Evolutionary conservation across 2,888 invertebrate genomes (phyloP).

Genomic region (Synanthedon myopaeformis): DNA sequence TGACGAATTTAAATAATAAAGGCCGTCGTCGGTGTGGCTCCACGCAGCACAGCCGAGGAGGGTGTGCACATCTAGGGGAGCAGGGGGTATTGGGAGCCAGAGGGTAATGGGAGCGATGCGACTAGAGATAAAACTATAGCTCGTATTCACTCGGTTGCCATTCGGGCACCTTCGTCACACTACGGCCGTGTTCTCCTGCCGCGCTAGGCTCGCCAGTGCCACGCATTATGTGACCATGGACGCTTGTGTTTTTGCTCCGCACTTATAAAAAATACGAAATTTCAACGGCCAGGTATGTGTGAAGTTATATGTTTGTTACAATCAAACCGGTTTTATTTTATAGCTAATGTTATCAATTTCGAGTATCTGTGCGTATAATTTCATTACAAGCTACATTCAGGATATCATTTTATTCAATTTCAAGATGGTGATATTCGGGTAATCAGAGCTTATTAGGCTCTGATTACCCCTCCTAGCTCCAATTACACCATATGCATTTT

Average conservation of each 20-base stretch:
- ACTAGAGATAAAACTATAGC: neutral
- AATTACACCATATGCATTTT: conserved; percentile 1
- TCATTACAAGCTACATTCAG: conserved; percentile 7
- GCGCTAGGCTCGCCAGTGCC: conserved; percentile 7
- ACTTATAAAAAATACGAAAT: conserved; percentile 7
- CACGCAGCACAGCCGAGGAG: no score
- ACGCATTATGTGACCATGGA: conserved; percentile 4
- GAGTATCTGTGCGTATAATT: conserved; percentile 7
- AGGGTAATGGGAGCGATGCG: no score
- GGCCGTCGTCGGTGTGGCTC: no score
- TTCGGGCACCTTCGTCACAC: conserved; percentile 7
- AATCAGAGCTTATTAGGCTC: conserved; percentile 7
- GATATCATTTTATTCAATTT: conserved; percentile 6
- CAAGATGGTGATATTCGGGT: conserved; percentile 7
- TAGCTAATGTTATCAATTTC: conserved; percentile 9
- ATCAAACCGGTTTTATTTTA: conserved; percentile 7
- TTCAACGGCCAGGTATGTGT: conserved; percentile 7
- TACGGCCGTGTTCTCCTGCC: conserved; percentile 4
- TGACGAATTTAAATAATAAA: no score
- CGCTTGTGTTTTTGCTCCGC: conserved; percentile 6
- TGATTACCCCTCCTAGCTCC: conserved; percentile 8
- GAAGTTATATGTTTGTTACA: conserved; percentile 3
- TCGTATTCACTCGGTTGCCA: conserved; percentile 6
- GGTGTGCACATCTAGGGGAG: no score
- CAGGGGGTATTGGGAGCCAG: no score